Evolutionary conservation across 1,140 invertebrate genomes (phyloP).

Genomic region (Drosophila saltans): DNA sequence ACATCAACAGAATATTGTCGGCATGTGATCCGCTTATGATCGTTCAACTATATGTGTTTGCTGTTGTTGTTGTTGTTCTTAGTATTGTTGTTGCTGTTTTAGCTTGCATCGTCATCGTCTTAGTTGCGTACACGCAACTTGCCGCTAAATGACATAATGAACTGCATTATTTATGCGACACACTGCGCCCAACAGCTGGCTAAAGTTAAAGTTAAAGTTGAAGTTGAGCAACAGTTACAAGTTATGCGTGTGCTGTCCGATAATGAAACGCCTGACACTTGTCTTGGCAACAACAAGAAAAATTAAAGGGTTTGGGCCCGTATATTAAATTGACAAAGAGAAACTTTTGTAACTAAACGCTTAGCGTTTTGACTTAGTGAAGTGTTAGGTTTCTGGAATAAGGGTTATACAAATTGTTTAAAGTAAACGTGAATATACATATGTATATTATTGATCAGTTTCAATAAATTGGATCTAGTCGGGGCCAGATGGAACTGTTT

Average conservation of each 20-base stretch:
- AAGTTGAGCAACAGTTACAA: conserved; percentile 32
- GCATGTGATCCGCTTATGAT: conserved; percentile 62
- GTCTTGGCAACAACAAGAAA: conserved; percentile 20
- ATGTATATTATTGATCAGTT: no score
- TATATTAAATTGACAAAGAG: no score
- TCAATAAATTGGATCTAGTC: no score
- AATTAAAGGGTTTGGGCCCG: background rate
- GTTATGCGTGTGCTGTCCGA: conserved; percentile 58
- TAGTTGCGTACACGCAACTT: conserved; percentile 67
- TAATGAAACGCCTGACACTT: conserved; percentile 78
- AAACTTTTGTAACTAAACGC: no score
- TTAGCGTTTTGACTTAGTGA: no score
- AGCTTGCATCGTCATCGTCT: conserved; percentile 41
- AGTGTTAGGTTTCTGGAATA: no score
- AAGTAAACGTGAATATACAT: no score
- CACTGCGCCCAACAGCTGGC: conserved; percentile 55
- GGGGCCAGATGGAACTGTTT: no score
- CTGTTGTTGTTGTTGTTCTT: background rate
- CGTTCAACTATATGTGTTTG: conserved; percentile 16
- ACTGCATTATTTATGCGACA: conserved; percentile 81
- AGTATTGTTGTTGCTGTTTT: conserved; percentile 18
- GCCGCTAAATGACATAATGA: conserved; percentile 81
- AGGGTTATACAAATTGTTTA: no score
- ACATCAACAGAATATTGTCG: conserved; percentile 24
- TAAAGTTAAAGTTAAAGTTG: background rate